Base-by-base conservation (phyloP, 2,888 invertebrate genomes). In the Drosophila austrosaltans region DNA sequence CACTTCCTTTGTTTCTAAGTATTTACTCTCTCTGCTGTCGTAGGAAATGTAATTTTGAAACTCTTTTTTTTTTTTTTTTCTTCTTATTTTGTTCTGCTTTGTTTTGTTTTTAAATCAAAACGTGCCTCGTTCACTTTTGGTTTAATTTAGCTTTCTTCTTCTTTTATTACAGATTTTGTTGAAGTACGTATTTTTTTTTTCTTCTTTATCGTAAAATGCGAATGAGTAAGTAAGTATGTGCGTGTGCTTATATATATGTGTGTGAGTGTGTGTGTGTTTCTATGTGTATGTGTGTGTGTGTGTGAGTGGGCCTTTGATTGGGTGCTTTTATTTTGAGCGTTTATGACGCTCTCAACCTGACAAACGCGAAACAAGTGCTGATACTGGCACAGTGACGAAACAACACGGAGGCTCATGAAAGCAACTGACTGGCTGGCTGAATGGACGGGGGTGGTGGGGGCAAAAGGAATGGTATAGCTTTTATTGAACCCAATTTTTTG, bases 401-500 rank as follows among this genome's bases (percentile, higher is more conserved):
- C 10, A 48, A 22, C 16, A 22, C 12, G 4, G 10, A 8, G 44
- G 22, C 22, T 1, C 10, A 36, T 36, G 36, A 36, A 36, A 36
- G 8, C 36, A 2, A 2, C 36, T 36, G 36, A 2, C 36, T 36
- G 4, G 8, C 8, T 22, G 1, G 10, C 4, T 5, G 28, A 28
- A 28, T 28, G 3, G 3, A 22, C 7, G 4, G 6, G 22, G 25
- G 48, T 8, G 44, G 20, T 20, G 8, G 44, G 22, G 1, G 36
- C 1, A 36, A 28, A 28, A 2, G 5, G 81, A 22, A 16, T 16
- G 62, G 57, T n/a, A 66, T 58, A 44, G 67, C 61, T 78, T 78
- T 78, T 78, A 78, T 78, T 81, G 79, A 76, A 67, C 66, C 72
- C 76, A 78, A 81, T 78, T 78, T 36, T 72, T 71, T 62, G 62